Evolutionary conservation across 2,797 vertebrate species (phyloP).

Genomic region (Hydrocynus forskahlii): DNA sequence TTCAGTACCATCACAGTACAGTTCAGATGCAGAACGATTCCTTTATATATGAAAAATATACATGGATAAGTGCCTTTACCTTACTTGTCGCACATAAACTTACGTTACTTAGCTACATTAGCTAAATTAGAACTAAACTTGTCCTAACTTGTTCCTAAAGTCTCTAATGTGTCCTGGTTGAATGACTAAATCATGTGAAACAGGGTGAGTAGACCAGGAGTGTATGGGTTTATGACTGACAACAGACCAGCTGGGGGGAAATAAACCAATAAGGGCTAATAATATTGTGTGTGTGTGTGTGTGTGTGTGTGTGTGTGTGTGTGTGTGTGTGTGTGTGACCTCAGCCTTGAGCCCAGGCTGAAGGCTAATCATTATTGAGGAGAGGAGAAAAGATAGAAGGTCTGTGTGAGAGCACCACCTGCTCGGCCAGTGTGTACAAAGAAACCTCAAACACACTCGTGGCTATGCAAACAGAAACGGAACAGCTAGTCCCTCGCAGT

Average conservation of each 20-base stretch:
- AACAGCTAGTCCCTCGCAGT: not conserved
- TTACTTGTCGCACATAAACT: not conserved
- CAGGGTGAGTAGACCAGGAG: not conserved
- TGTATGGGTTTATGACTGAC: constrained; percentile 18
- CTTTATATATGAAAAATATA: too few species aligned
- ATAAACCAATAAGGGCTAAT: constrained; percentile 29
- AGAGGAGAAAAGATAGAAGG: not conserved
- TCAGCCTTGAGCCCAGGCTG: constrained; percentile 18
- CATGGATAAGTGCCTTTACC: too few species aligned
- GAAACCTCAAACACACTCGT: not conserved
- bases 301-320: not conserved
- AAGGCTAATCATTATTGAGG: constrained; percentile 29
- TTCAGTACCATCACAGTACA: too few species aligned
- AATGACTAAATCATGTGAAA: not conserved
- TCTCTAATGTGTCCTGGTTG: not conserved
- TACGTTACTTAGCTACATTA: not conserved
- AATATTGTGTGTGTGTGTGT: too few species aligned
- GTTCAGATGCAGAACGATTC: too few species aligned
- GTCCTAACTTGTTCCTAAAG: not conserved
- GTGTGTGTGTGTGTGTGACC: not conserved
- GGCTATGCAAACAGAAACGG: not conserved
- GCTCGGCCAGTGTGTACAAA: constrained; percentile 5
- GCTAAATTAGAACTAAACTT: not conserved
- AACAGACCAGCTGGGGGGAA: constrained; percentile 41
- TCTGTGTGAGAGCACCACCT: constrained; percentile 37